Evolutionary conservation across 2,113 vertebrate species (phyloP).

Genomic region (Muntiacus reevesi): DNA sequence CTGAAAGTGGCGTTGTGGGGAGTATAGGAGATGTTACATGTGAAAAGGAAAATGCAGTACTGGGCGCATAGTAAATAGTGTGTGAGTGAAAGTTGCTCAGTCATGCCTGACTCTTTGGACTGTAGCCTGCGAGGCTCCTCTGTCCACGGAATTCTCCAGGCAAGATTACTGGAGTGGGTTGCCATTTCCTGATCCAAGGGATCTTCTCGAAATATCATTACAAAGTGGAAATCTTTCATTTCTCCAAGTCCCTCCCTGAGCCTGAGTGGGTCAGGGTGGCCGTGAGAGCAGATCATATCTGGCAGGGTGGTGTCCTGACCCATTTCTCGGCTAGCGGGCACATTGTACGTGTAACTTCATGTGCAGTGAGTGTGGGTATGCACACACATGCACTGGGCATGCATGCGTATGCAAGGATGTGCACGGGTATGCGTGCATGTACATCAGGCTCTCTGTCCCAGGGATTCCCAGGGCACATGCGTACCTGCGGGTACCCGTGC

Average conservation of each 20-base stretch:
- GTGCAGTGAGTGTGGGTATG: not conserved
- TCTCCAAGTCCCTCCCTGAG: not conserved
- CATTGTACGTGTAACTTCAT: not conserved
- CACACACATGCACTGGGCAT: not conserved
- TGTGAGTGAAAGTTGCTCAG: not conserved
- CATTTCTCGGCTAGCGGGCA: not conserved
- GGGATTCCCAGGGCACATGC: not conserved
- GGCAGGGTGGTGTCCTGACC: not conserved
- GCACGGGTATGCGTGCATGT: fast-evolving
- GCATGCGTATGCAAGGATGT: not conserved
- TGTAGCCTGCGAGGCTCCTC: not conserved
- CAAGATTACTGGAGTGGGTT: not conserved
- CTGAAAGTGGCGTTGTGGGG: not conserved
- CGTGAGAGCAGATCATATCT: not conserved
- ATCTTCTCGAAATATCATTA: not conserved
- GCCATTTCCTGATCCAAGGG: not conserved
- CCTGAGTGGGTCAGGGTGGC: not conserved
- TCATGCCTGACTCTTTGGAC: not conserved
- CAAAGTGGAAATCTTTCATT: not conserved
- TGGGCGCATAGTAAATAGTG: not conserved
- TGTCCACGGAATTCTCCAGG: not conserved
- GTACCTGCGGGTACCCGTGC: not conserved
- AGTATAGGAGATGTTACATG: not conserved
- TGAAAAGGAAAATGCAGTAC: not conserved
- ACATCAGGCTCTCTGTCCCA: not conserved